Base-by-base conservation (phyloP, 1,140 invertebrate genomes). In the Drosophila malerkotliana region DNA sequence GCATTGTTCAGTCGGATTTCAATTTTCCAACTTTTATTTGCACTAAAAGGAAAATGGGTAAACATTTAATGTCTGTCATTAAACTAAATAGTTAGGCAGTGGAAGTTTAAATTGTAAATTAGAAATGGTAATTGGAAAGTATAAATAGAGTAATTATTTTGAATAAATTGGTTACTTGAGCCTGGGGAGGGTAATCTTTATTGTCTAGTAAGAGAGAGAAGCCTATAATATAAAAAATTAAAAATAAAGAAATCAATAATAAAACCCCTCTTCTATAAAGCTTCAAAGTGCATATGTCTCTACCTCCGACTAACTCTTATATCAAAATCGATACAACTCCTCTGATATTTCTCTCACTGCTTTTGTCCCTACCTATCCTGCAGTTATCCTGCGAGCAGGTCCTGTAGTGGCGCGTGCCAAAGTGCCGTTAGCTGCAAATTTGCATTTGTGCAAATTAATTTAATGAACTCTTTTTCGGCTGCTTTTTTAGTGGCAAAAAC, bases 401-500 rank as follows among this genome's bases (percentile, higher is more conserved):
- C 55, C 34, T 81, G 66, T 60, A 59, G 47, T 52, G 74, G 83
- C 79, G 83, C 83, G 83, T 87, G 83, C 84, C 84, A 77, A 87
- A 87, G 83, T 87, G 84, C 69, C 66, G 82, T 87, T 82, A 77
- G 77, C 52, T 69, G 66, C 30, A 82, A 88, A 87, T 87, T 83
- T 87, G 84, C 83, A 83, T 87, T 87, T 87, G 81, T 76, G 82
- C 83, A 87, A 88, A 87, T 83, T 87, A 87, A 88, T 88, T 87
- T 87, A 87, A 87, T 88, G 83, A 87, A 87, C 79, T 74, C 76
- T 83, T 87, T 83, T 68, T 62, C 72, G 83, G 62, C 72, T 41
- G 63, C 66, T 61, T 78, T 67, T 71, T 83, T 79, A 77, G 78
- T 75, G 82, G 66, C 82, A 68, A 76, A 63, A 57, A 68, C 32